These are phyloP conservation scores for Drosophila watanabei DNA, from an alignment of 1,140 invertebrate genomes.

Conservation along the genomic window DNA sequence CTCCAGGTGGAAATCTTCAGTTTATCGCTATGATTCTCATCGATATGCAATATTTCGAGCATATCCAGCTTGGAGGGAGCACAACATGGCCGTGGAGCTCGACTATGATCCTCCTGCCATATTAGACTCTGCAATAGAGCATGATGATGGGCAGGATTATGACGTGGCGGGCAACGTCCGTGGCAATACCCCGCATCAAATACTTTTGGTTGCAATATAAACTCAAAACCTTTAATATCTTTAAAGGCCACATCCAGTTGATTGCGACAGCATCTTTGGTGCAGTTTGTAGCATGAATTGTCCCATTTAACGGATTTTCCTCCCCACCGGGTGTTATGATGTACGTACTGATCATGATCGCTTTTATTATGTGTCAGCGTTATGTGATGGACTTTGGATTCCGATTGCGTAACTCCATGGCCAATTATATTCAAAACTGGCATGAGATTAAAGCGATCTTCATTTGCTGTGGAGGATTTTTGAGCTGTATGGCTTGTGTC, in stretches of 20 bases:
- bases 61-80: constrained; percentile 90
- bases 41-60: constrained; percentile 89
- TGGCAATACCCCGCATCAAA: constrained; percentile 92
- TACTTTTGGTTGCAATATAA: constrained; percentile 89
- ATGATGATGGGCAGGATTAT: constrained; percentile 90
- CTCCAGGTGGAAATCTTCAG: constrained; percentile 90
- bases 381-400: constrained; percentile 24
- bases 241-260: constrained; percentile 89
- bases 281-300: constrained; percentile 86
- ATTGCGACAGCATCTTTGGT: constrained; percentile 89
- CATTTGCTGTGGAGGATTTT: background rate
- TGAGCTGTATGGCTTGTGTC: constrained; percentile 54
- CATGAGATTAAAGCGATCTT: constrained; percentile 55
- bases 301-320: constrained; percentile 81
- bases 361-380: constrained; percentile 35
- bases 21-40: constrained; percentile 88
- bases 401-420: constrained; percentile 29
- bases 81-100: constrained; percentile 90
- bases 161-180: constrained; percentile 90
- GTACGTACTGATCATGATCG: constrained; percentile 24
- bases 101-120: constrained; percentile 88
- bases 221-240: constrained; percentile 90
- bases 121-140: constrained; percentile 90
- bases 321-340: constrained; percentile 61
- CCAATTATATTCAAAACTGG: constrained; percentile 86